Evolutionary conservation across 2,797 vertebrate genomes (phyloP).

Genomic region (Cossypha polioptera): DNA sequence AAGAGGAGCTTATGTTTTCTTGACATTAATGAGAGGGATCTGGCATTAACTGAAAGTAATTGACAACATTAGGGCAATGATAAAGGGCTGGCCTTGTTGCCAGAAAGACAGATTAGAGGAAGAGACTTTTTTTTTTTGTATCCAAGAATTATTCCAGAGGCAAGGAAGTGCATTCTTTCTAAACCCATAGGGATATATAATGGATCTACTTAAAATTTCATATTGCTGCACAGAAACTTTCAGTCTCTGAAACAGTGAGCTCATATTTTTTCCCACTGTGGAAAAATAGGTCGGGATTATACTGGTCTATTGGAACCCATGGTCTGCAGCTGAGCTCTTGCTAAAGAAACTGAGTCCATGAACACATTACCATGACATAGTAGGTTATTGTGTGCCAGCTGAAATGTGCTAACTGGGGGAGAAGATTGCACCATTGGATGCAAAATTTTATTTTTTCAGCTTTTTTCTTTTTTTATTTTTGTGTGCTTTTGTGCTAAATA

Average conservation of each 20-base stretch:
- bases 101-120: constrained; percentile 16
- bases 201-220: not conserved
- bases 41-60: constrained; percentile 48
- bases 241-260: not conserved
- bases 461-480: not conserved
- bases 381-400: not conserved
- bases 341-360: not conserved
- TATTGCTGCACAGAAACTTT: not conserved
- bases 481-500: not conserved
- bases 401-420: not conserved
- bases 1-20: constrained; percentile 35
- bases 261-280: not conserved
- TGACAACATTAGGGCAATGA: constrained; percentile 41
- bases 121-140: not conserved
- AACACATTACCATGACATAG: not conserved
- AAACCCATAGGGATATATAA: not conserved
- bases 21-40: constrained; percentile 44
- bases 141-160: constrained; percentile 22
- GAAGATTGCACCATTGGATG: not conserved
- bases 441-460: not conserved
- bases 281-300: not conserved
- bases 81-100: constrained; percentile 7
- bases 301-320: not conserved
- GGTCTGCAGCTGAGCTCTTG: not conserved
- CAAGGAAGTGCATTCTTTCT: not conserved